These are phyloP conservation scores for Tragulus kanchil DNA, from an alignment of 2,113 vertebrate genomes.

Conservation along the genomic window DNA sequence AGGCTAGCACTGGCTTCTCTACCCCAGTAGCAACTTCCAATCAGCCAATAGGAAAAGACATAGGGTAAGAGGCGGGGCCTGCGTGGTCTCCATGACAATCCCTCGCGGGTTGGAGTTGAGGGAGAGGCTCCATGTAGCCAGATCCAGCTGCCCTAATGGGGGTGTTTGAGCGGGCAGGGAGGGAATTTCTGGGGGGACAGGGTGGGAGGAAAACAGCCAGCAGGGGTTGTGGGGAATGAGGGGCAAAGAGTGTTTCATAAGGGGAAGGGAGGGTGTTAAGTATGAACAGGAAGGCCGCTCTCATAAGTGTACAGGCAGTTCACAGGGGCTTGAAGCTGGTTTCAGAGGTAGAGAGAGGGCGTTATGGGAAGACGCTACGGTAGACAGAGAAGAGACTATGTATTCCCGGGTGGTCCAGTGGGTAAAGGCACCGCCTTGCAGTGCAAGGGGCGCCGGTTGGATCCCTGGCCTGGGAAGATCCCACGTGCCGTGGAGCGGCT, in stretches of 20 bases:
- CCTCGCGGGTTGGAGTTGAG: background rate
- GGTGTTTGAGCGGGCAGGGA: background rate
- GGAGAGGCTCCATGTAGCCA: background rate
- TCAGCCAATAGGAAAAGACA: background rate
- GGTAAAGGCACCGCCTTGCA: no score
- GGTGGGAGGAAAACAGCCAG: background rate
- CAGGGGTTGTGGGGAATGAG: background rate
- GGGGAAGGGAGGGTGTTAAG: background rate
- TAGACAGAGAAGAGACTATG: background rate
- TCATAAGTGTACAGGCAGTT: background rate
- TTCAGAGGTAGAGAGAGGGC: background rate
- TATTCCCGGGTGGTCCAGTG: no score
- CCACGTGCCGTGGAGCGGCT: no score
- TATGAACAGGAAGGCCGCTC: background rate
- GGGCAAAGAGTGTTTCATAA: background rate
- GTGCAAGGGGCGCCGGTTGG: no score
- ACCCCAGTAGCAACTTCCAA: background rate
- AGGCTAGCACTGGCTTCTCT: background rate
- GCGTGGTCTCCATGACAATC: slow-evolving; percentile 40
- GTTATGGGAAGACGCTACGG: background rate
- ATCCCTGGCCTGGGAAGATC: no score
- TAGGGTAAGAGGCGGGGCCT: background rate
- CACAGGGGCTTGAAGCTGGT: background rate
- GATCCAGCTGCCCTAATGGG: background rate
- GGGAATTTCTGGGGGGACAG: background rate